These are phyloP conservation scores for Venustoraphidia nigricollis DNA, from an alignment of 2,888 invertebrate species.

Conservation along the genomic window DNA sequence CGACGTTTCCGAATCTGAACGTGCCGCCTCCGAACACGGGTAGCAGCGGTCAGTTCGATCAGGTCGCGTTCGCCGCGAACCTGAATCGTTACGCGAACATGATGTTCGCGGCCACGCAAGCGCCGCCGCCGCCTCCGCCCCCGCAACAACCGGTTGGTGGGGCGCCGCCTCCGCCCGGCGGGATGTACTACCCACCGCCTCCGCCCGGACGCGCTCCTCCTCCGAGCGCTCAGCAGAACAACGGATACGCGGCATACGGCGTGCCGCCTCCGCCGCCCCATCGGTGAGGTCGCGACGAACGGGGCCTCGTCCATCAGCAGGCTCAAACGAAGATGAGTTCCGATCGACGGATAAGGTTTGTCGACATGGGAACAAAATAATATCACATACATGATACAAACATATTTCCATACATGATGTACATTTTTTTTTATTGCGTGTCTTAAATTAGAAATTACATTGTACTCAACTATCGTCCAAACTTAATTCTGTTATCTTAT, in stretches of 20 bases:
- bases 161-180: slow-evolving; percentile 17
- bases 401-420: too few relatives aligned
- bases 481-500: too few relatives aligned
- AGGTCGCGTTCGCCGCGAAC: slow-evolving; percentile 16
- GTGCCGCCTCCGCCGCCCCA: too few relatives aligned
- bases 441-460: too few relatives aligned
- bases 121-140: slow-evolving; percentile 20
- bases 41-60: not conserved
- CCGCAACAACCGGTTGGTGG: slow-evolving; percentile 13
- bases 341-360: too few relatives aligned
- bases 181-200: slow-evolving; percentile 36
- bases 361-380: too few relatives aligned
- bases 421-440: too few relatives aligned
- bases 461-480: too few relatives aligned
- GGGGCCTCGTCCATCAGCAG: too few relatives aligned
- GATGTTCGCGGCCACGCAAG: slow-evolving; percentile 22
- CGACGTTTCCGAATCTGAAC: slow-evolving; percentile 13
- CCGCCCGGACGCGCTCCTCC: slow-evolving; percentile 27
- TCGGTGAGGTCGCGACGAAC: too few relatives aligned
- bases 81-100: slow-evolving; percentile 22
- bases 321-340: too few relatives aligned
- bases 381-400: too few relatives aligned
- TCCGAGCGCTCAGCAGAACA: slow-evolving; percentile 2
- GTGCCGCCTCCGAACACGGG: slow-evolving; percentile 11
- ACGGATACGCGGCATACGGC: not conserved